phyloP scores from a whole-genome alignment of 2,888 invertebrate species.

The Monopis laevigella region DNA sequence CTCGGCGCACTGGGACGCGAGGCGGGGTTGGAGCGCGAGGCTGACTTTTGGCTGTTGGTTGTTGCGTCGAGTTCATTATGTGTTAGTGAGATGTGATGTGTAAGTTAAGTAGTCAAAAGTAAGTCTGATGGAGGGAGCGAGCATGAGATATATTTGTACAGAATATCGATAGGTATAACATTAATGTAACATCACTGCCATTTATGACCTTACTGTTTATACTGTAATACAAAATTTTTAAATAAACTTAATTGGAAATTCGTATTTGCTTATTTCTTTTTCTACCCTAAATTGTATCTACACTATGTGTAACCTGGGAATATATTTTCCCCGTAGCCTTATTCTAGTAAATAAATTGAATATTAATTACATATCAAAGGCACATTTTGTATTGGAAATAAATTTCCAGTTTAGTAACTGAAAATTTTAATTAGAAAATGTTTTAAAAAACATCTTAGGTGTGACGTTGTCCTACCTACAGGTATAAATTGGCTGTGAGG shows the following conservation, averaged over 20 bases:
- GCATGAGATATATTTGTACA: constrained; percentile 34
- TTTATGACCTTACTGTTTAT: constrained; percentile 65
- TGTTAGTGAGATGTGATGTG: constrained; percentile 47
- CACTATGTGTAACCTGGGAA: too few species aligned
- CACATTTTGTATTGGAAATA: too few species aligned
- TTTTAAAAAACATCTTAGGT: too few species aligned
- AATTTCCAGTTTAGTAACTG: too few species aligned
- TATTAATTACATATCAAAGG: too few species aligned
- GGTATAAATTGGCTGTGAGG: too few species aligned
- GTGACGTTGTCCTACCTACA: too few species aligned
- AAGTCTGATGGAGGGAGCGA: constrained; percentile 19
- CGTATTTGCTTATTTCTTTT: background rate
- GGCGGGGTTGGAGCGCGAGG: constrained; percentile 6
- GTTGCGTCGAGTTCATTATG: constrained; percentile 45
- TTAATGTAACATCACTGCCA: constrained; percentile 60
- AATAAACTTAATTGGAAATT: constrained; percentile 25
- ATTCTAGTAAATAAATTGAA: too few species aligned
- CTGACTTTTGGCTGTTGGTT: constrained; percentile 32
- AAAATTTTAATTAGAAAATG: too few species aligned
- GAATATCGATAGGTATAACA: constrained; percentile 45
- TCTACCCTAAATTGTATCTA: too few species aligned
- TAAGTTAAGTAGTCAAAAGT: constrained; percentile 35
- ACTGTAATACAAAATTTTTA: constrained; percentile 58
- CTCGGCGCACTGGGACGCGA: background rate
- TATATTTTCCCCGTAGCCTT: too few species aligned